Base-by-base conservation (phyloP, 2,888 invertebrate genomes). In the Rugalucina vietnamica region DNA sequence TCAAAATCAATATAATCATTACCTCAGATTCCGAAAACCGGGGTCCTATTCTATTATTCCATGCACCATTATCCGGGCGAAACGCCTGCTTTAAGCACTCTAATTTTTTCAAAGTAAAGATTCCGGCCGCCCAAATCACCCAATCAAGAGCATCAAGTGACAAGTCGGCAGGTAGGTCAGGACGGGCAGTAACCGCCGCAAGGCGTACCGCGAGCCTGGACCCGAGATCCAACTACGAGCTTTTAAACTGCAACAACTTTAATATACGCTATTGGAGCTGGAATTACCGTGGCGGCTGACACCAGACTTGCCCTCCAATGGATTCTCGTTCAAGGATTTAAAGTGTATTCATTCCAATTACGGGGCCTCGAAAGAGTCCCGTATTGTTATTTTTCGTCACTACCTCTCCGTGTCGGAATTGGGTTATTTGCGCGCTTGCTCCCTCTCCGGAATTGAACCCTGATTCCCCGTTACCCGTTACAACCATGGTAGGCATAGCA, bases 251-350 rank as follows among this genome's bases (percentile, higher is more conserved):
- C 96, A 96, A 96, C 96, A 97, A 96, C 96, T 96, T 96, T 96
- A 96, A 96, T 96, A 96, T 96, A 96, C 96, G 96, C 96, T 96
- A 95, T 96, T 96, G 96, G 96, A 96, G 96, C 96, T 96, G 96
- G 96, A 96, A 96, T 96, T 96, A 96, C 96, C 96, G 96, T 96
- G 96, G 96, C 96, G 96, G 96, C 96, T 96, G 96, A 96, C 96
- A 96, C 96, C 96, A 49, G 76, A 77, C 12, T 0, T 18, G n/a
- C n/a, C n/a, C n/a, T 79, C 79, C 79, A 79, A 39, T 79, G 24
- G 79, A 79, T 79, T 74, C 79, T 79, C 73, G 79, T 76, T 81
- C 24, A 77, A 77, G 57, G 77, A 71, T 78, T 70, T 78, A 96
- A 96, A 96, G 95, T 93, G 95, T 95, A 96, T 96, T 95, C 96